These are phyloP conservation scores for Embidobia sp. DNA, from an alignment of 2,888 invertebrate genomes.

Conservation along the genomic window DNA sequence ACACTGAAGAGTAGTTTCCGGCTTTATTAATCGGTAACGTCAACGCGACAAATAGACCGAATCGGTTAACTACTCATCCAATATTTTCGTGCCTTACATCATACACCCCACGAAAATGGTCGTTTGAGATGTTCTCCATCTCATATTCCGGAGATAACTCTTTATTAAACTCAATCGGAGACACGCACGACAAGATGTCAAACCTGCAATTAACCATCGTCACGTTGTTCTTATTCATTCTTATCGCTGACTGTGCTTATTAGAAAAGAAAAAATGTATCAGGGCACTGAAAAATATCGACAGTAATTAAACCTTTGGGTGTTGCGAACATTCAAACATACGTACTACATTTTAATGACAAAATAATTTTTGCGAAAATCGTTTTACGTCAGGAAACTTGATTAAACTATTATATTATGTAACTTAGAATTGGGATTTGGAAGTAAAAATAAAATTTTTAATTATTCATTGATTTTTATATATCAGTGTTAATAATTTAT, in stretches of 20 bases:
- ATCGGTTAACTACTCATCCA: conserved; percentile 40
- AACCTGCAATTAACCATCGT: conserved; percentile 2
- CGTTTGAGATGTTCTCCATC: conserved; percentile 1
- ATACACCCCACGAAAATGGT: conserved; percentile 10
- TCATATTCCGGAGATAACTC: conserved; percentile 12
- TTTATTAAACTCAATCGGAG: conserved; percentile 6
- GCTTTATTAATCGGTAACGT: conserved; percentile 55
- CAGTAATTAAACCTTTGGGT: no score
- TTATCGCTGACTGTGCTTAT: conserved; percentile 3
- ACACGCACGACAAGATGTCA: neutral
- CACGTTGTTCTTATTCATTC: neutral
- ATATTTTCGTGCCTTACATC: conserved; percentile 49
- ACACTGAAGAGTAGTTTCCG: conserved; percentile 61
- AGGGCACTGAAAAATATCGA: no score
- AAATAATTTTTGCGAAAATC: no score
- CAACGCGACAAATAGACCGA: conserved; percentile 39
- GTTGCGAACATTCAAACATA: no score
- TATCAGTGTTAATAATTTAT: no score
- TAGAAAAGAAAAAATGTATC: neutral
- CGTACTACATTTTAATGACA: no score
- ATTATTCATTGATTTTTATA: no score
- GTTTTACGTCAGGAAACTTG: no score
- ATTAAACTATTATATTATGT: no score
- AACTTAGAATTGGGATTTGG: no score
- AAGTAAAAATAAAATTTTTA: no score